Conservation (phyloP, 2,888 invertebrate genomes). For the Spilosoma lubricipeda region DNA sequence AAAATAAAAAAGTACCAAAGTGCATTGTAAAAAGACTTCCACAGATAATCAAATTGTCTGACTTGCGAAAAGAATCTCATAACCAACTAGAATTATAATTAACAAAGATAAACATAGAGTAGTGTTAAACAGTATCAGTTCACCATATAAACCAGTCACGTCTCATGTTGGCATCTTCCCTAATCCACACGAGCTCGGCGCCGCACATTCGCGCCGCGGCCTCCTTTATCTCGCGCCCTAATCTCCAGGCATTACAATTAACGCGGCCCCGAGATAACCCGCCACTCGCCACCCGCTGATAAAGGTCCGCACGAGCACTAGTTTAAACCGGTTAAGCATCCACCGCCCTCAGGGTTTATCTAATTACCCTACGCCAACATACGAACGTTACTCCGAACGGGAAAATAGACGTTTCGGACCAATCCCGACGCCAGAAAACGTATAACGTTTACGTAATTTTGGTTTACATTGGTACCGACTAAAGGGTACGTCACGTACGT, state of each 20-base stretch:
- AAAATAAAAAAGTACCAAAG: background rate
- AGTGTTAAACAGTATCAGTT: constrained; percentile 40
- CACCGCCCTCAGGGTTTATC: constrained; percentile 83
- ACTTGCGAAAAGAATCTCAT: background rate
- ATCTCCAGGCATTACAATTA: constrained; percentile 85
- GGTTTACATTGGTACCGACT: constrained; percentile 60
- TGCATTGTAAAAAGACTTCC: background rate
- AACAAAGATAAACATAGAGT: constrained; percentile 20
- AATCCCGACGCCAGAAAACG: constrained; percentile 58
- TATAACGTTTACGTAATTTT: constrained; percentile 67
- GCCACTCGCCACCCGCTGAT: constrained; percentile 84
- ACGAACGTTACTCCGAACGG: constrained; percentile 51
- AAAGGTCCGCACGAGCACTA: constrained; percentile 78
- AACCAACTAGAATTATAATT: constrained; percentile 5
- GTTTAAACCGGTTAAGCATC: constrained; percentile 85
- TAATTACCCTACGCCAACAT: constrained; percentile 81
- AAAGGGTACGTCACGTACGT: constrained; percentile 73
- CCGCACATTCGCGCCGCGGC: constrained; percentile 54
- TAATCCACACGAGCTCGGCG: constrained; percentile 59
- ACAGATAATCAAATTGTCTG: background rate
- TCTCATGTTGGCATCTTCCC: constrained; percentile 57
- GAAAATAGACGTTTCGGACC: constrained; percentile 58
- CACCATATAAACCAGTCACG: constrained; percentile 55
- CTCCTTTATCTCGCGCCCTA: constrained; percentile 78
- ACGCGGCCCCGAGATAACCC: constrained; percentile 84